Evolutionary conservation across 2,888 invertebrate species (phyloP), one percentile per base, ranked within the genome.

Genomic region (Hydrotaea diabolus): DNA sequence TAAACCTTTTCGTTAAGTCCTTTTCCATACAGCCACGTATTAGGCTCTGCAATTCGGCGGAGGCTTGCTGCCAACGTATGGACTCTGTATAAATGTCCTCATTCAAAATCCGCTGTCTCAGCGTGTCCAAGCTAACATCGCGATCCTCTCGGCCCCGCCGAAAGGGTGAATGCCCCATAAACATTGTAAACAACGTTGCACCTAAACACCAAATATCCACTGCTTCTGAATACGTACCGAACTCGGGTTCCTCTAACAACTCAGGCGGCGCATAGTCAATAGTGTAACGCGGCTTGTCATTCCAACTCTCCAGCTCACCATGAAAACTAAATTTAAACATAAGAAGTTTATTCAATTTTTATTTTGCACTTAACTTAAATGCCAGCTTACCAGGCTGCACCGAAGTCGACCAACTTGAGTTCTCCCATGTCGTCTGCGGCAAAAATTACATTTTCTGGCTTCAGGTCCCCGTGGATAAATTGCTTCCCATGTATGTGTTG

Each of bases 161-260:
- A 93, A 98, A 98, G 0, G 98, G 98, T 0, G 97, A 96, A 89
- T 95, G 95, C 0, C 98, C 98, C 84, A 97, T 96, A 66, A 98
- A 92, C 94, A 94, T 93, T 39, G 93, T 93, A 86, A 93, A 94
- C 64, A 98, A 93, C 86, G 98, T 97, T 1, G 98, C 98, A 0
- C 99, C 99, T 0, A 99, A 93, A 87, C 98, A 97, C 98, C 99
- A 99, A 82, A 98, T 93, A 93, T 99, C 99, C 93, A 98, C 98
- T 89, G 96, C 96, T 91, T 98, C 96, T 86, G 97, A 97, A 93
- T 99, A 99, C 2, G 81, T 88, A 21, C 88, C 90, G 57, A 87
- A 86, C 77, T 90, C 90, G 21, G 90, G 87, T 23, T 93, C 88
- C 85, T 89, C 86, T 26, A 99, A 93, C 13, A 98, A 97, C 92